Evolutionary conservation across 2,113 vertebrate genomes (phyloP).

Genomic region (Entelurus aequoreus): DNA sequence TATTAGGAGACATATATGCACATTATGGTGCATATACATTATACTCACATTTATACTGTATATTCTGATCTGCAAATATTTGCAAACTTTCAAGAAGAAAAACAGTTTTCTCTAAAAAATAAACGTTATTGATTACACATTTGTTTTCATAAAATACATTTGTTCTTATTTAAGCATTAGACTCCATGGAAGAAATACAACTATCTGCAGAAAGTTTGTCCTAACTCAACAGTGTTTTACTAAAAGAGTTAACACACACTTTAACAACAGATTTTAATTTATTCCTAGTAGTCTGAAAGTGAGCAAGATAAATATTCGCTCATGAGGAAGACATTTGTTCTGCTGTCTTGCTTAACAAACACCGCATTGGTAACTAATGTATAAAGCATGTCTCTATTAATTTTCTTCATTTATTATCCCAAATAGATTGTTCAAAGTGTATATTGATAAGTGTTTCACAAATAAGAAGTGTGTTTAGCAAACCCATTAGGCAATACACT

Average conservation of each 20-base stretch:
- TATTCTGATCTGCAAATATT: no score
- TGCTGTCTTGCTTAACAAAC: constrained; percentile 10
- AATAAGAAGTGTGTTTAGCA: constrained; percentile 1
- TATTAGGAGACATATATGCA: no score
- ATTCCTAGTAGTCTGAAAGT: not conserved
- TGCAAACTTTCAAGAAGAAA: no score
- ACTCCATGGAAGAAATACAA: not conserved
- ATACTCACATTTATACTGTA: no score
- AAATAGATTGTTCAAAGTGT: not conserved
- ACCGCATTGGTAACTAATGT: constrained; percentile 1
- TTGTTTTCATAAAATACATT: no score
- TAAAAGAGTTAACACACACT: not conserved
- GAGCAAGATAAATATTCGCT: constrained; percentile 23
- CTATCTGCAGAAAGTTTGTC: not conserved
- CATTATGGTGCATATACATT: no score
- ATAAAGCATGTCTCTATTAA: not conserved
- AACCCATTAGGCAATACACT: constrained; percentile 5
- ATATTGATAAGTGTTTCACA: not conserved
- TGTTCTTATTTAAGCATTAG: no score
- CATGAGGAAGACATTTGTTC: constrained; percentile 26
- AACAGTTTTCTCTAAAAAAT: no score
- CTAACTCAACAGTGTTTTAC: not conserved
- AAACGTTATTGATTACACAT: no score
- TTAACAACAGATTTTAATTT: no score
- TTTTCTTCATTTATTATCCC: not conserved